Conservation (phyloP, 2,888 invertebrate genomes). For the Ernsta delagoae region DNA sequence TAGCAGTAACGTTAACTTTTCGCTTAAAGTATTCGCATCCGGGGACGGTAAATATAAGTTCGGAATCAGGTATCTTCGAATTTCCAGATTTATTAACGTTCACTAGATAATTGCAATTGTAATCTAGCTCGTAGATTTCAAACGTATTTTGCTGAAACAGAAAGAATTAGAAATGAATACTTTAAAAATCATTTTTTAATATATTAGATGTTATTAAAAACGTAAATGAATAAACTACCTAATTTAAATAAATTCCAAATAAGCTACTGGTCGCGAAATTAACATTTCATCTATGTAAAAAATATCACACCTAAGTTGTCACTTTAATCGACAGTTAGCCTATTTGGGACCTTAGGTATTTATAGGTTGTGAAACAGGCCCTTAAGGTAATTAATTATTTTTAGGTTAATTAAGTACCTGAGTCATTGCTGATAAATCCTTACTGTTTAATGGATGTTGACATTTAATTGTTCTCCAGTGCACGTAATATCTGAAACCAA, state of each 20-base stretch:
- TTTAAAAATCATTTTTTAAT: no score
- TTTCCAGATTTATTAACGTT: conserved; percentile 75
- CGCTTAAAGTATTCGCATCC: conserved; percentile 77
- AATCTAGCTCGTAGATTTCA: conserved; percentile 84
- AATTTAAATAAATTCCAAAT: no score
- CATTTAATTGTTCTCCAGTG: conserved; percentile 70
- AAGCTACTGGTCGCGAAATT: no score
- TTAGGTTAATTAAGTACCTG: conserved; percentile 62
- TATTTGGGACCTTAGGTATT: no score
- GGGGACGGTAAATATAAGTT: conserved; percentile 80
- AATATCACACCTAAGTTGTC: no score
- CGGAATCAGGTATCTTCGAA: conserved; percentile 70
- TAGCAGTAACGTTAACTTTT: conserved; percentile 60
- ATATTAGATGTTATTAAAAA: no score
- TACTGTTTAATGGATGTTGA: conserved; percentile 64
- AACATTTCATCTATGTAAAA: no score
- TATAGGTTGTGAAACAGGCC: no score
- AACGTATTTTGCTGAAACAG: conserved; percentile 80
- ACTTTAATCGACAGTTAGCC: no score
- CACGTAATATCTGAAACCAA: conserved; percentile 65
- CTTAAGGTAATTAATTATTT: no score
- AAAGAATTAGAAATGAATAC: conserved; percentile 20
- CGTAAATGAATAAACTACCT: no score
- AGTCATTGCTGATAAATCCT: conserved; percentile 80
- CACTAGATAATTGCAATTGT: conserved; percentile 83